Conservation (phyloP, 1,140 invertebrate genomes). For the Panagrolaimus sp. region DNA sequence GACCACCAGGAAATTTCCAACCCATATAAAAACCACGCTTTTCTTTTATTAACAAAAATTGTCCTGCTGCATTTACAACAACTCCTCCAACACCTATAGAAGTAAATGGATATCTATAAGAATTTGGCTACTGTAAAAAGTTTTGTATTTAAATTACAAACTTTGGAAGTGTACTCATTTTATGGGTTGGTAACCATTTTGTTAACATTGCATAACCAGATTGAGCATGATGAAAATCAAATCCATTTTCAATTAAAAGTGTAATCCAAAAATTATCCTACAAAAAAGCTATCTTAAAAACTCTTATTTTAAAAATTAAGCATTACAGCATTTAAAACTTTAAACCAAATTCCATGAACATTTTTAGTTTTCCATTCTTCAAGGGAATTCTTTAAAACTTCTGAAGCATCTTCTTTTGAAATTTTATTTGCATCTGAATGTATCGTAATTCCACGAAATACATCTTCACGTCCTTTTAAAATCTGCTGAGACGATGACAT, state of each 20-base stretch:
- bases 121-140: too few relatives aligned
- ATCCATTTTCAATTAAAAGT: slow-evolving; percentile 71
- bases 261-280: slow-evolving; percentile 71
- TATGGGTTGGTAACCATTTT: slow-evolving; percentile 69
- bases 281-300: not conserved
- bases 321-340: slow-evolving; percentile 56
- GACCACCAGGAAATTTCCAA: slow-evolving; percentile 87
- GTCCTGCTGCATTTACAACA: slow-evolving; percentile 70
- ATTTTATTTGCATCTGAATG: not conserved
- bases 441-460: slow-evolving; percentile 26
- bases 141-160: too few relatives aligned
- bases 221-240: slow-evolving; percentile 78
- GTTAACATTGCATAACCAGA: slow-evolving; percentile 72
- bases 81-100: slow-evolving; percentile 71
- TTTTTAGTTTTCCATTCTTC: slow-evolving; percentile 67
- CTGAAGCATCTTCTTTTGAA: slow-evolving; percentile 14
- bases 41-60: slow-evolving; percentile 62
- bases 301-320: slow-evolving; percentile 36
- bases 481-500: too few relatives aligned
- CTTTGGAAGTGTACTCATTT: slow-evolving; percentile 48
- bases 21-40: slow-evolving; percentile 26
- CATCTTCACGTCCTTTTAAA: not conserved
- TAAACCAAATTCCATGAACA: slow-evolving; percentile 75
- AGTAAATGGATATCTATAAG: slow-evolving; percentile 25
- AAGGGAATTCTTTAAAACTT: slow-evolving; percentile 63